Evolutionary conservation across 2,888 invertebrate species (phyloP).

Genomic region (Teleogryllus oceanicus): DNA sequence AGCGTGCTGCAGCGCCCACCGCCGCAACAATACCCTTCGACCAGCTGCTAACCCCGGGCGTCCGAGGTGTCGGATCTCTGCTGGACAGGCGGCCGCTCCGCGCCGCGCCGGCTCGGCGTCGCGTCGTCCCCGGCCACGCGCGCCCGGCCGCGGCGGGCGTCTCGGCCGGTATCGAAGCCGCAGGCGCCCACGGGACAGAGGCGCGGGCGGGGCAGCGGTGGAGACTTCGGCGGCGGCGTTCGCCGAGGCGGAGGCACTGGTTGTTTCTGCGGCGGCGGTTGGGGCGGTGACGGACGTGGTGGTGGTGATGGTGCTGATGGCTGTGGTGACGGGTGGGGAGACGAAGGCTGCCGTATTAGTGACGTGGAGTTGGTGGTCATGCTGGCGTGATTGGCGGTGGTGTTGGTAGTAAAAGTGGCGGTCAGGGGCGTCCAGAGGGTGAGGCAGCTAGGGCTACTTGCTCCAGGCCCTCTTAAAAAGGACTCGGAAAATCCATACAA

Average conservation of each 20-base stretch:
- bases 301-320: neutral
- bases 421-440: too few relatives aligned
- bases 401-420: too few relatives aligned
- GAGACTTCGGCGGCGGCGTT: neutral
- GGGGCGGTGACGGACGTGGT: neutral
- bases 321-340: too few relatives aligned
- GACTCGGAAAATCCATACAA: too few relatives aligned
- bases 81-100: neutral
- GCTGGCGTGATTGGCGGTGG: too few relatives aligned
- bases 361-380: neutral
- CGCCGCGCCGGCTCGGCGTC: neutral
- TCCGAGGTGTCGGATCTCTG: neutral
- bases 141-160: neutral
- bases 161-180: constrained; percentile 1
- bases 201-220: neutral
- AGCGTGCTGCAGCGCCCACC: too few relatives aligned
- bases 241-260: neutral
- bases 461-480: too few relatives aligned
- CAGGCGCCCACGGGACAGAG: neutral
- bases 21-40: too few relatives aligned
- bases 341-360: neutral
- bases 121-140: neutral
- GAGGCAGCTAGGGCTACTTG: too few relatives aligned
- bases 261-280: neutral
- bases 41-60: too few relatives aligned